Percentiles rank a stretch among this genome's conserved stretches.
Evolutionary conservation across 2,888 invertebrate genomes (phyloP).

Genomic region (Agriopis leucophaearia): DNA sequence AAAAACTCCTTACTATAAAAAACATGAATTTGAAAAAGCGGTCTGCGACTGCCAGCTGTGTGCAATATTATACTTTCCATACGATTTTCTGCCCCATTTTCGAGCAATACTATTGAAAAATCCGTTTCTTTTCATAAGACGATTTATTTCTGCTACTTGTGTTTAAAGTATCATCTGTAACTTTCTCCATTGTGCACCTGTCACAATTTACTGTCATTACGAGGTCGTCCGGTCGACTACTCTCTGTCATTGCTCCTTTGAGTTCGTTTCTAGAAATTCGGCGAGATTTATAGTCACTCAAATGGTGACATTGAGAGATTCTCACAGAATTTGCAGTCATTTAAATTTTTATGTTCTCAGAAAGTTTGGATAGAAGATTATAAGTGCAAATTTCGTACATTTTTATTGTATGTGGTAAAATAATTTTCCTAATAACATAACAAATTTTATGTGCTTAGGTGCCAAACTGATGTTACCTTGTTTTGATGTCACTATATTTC

Average conservation of each 20-base stretch:
- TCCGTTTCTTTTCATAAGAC: slow-evolving; percentile 1
- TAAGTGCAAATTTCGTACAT: not conserved
- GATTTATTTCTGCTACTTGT: slow-evolving; percentile 19
- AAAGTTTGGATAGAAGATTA: not conserved
- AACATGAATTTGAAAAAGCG: no score
- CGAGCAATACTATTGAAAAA: not conserved
- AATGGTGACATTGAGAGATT: slow-evolving; percentile 27
- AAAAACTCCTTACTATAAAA: no score
- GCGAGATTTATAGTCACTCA: slow-evolving; percentile 42
- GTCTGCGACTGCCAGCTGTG: no score
- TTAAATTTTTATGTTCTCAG: slow-evolving; percentile 5
- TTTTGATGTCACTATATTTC: no score
- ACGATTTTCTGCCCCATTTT: no score
- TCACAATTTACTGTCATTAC: slow-evolving; percentile 40
- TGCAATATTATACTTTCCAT: not conserved
- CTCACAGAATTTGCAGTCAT: slow-evolving; percentile 10
- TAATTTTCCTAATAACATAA: no score
- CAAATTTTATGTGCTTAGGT: no score
- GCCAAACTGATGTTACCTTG: not conserved
- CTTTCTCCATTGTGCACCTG: slow-evolving; percentile 59
- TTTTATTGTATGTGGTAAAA: no score
- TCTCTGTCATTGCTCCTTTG: slow-evolving; percentile 27
- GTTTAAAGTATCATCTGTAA: slow-evolving; percentile 33
- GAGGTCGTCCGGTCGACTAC: slow-evolving; percentile 45
- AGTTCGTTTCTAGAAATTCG: slow-evolving; percentile 36